Evolutionary conservation across 2,888 invertebrate genomes (phyloP).

Genomic region (Brachypterus glaber): DNA sequence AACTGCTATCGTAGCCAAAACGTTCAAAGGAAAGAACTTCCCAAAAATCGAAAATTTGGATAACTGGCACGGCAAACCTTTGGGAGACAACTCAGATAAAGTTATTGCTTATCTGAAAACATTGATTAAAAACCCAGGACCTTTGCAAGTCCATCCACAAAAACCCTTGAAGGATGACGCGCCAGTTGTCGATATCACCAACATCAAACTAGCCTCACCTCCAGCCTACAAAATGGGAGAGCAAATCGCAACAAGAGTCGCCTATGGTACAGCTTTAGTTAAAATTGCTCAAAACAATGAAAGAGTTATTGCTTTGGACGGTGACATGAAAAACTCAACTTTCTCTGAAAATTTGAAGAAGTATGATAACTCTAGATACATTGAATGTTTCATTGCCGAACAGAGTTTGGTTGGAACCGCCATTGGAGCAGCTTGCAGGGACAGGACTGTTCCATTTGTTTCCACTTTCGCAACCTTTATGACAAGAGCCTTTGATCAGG

Average conservation of each 20-base stretch:
- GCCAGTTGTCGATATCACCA: constrained; percentile 62
- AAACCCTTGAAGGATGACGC: constrained; percentile 58
- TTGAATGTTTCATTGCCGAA: constrained; percentile 99
- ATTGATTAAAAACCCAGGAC: constrained; percentile 58
- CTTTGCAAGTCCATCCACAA: constrained; percentile 51
- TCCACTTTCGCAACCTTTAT: constrained; percentile 99
- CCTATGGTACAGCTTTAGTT: constrained; percentile 89
- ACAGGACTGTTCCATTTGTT: constrained; percentile 86
- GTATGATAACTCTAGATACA: constrained; percentile 62
- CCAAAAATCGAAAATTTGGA: constrained; percentile 84
- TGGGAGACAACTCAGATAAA: constrained; percentile 71
- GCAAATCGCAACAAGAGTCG: constrained; percentile 76
- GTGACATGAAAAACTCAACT: constrained; percentile 98
- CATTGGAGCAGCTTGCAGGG: constrained; percentile 87
- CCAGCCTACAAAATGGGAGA: constrained; percentile 76
- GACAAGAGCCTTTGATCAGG: constrained; percentile 92
- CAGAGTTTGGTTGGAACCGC: constrained; percentile 96
- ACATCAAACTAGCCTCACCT: constrained; percentile 64
- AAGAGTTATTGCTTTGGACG: constrained; percentile 90
- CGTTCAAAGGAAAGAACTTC: constrained; percentile 88
- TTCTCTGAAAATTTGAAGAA: constrained; percentile 87
- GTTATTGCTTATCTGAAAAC: constrained; percentile 57
- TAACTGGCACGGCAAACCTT: constrained; percentile 97
- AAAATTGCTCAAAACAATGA: constrained; percentile 69
- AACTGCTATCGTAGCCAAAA: constrained; percentile 91